phyloP scores from a whole-genome alignment of 2,888 invertebrate species.

The Mesorhabditis sp. region DNA sequence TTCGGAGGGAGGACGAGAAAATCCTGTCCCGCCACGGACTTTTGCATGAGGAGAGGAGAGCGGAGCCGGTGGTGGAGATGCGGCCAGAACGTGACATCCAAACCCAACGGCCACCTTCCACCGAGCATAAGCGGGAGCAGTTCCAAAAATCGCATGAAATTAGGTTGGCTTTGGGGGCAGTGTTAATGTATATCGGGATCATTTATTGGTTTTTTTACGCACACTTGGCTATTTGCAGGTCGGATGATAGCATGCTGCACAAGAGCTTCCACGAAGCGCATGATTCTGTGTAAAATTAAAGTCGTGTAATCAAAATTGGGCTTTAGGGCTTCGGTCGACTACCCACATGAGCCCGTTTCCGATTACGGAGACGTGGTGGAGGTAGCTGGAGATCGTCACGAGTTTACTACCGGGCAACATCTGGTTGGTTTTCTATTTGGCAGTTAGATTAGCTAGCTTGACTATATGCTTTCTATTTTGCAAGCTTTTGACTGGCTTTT shows the following conservation, averaged over 20 bases:
- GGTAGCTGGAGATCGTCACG: not conserved
- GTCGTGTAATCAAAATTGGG: not conserved
- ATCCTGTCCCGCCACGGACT: constrained; percentile 36
- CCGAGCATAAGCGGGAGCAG: no score
- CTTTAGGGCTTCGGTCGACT: constrained; percentile 4
- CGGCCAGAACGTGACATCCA: no score
- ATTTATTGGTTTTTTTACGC: no score
- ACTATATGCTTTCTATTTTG: no score
- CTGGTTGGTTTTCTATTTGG: not conserved
- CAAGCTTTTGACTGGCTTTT: no score
- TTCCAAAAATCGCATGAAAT: no score
- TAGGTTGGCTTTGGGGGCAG: no score
- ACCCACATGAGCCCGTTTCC: not conserved
- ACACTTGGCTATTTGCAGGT: not conserved
- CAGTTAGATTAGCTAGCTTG: not conserved
- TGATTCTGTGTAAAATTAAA: constrained; percentile 1
- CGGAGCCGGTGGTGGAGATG: no score
- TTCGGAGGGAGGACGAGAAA: constrained; percentile 40
- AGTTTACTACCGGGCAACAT: not conserved
- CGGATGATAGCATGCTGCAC: constrained; percentile 4
- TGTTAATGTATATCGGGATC: no score
- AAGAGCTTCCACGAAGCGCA: not conserved
- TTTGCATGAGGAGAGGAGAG: constrained; percentile 13
- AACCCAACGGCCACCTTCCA: no score
- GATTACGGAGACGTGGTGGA: not conserved